phyloP scores from a whole-genome alignment of 2,888 invertebrate species.

The Eumerus sabulonum region DNA sequence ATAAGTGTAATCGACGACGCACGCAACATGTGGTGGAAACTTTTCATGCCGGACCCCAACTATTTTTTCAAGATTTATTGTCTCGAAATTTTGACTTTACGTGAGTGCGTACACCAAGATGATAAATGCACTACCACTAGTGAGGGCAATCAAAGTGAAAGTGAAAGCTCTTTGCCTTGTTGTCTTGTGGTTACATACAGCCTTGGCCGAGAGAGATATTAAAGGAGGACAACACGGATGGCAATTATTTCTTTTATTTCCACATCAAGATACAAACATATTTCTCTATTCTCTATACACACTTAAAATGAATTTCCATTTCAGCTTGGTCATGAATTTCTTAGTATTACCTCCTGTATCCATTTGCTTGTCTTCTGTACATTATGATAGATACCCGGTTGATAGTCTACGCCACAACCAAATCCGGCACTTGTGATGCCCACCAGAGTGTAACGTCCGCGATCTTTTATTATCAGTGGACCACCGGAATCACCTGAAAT shows the following conservation, averaged over 20 bases:
- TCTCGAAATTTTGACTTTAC: constrained; percentile 29
- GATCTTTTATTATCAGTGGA: constrained; percentile 85
- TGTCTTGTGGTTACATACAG: constrained; percentile 24
- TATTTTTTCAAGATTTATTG: constrained; percentile 29
- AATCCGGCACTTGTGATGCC: constrained; percentile 93
- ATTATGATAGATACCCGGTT: constrained; percentile 92
- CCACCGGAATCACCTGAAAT: constrained; percentile 88
- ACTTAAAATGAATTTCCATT: too few species aligned
- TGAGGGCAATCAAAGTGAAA: constrained; percentile 57
- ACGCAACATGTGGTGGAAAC: constrained; percentile 31
- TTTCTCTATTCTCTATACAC: too few species aligned
- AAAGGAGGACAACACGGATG: constrained; percentile 9
- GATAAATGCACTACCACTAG: constrained; percentile 11
- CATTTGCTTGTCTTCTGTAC: constrained; percentile 85
- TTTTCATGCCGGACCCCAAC: constrained; percentile 33
- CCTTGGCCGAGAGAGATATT: constrained; percentile 8
- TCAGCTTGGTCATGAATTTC: constrained; percentile 69
- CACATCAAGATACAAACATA: too few species aligned
- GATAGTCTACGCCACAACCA: constrained; percentile 91
- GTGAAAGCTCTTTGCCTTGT: constrained; percentile 60
- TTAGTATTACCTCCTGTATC: constrained; percentile 82
- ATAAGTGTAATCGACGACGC: constrained; percentile 31
- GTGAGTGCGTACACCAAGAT: constrained; percentile 2
- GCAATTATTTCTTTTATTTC: too few species aligned
- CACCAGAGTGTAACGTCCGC: constrained; percentile 86